Conservation (phyloP, 2,113 vertebrate genomes). For the Pelecanoides urinatrix region DNA sequence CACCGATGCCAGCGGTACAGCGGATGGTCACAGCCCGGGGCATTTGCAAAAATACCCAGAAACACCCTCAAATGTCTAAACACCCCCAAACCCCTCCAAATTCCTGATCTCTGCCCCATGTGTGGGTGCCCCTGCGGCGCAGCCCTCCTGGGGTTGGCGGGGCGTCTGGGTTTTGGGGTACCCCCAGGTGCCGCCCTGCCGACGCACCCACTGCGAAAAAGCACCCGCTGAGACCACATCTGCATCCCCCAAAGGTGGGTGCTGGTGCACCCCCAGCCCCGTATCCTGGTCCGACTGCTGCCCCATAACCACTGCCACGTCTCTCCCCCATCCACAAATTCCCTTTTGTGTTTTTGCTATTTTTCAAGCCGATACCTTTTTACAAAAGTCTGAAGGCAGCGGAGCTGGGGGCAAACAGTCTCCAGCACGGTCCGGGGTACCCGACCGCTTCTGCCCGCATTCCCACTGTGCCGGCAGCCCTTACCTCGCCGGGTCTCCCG, state of each 20-base stretch:
- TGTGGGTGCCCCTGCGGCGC: background rate
- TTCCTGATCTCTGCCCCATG: background rate
- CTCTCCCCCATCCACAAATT: background rate
- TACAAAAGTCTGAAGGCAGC: background rate
- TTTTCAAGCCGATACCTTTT: background rate
- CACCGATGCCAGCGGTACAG: background rate
- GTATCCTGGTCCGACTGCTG: background rate
- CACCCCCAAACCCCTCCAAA: background rate
- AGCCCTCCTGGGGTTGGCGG: background rate
- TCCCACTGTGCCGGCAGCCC: background rate
- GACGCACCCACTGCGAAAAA: rapidly evolving
- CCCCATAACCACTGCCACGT: background rate
- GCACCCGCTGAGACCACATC: background rate
- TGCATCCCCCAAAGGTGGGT: background rate
- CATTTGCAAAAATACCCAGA: background rate
- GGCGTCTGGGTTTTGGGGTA: background rate
- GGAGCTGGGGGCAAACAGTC: background rate
- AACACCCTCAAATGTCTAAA: background rate
- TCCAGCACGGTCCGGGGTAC: background rate
- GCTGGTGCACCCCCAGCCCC: background rate
- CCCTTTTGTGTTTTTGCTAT: background rate
- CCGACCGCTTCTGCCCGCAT: rapidly evolving
- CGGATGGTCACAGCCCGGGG: rapidly evolving
- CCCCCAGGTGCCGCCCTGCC: rapidly evolving
- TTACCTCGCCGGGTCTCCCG: rapidly evolving